phyloP scores from a whole-genome alignment of 2,888 invertebrate species.

The Euzophera pinguis region DNA sequence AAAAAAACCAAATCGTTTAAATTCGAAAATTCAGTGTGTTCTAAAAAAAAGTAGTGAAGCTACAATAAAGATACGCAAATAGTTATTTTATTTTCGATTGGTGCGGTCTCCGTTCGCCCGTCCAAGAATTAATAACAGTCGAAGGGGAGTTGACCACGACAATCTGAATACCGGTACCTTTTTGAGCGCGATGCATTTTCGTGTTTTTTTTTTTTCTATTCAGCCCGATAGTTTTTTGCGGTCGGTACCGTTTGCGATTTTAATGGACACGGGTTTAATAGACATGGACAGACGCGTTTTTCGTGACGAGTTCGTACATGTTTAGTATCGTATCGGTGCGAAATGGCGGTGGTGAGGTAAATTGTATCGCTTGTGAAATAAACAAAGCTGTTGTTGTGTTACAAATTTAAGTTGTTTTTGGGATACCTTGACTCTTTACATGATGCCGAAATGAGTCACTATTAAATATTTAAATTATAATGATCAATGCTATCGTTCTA shows the following conservation, averaged over 20 bases:
- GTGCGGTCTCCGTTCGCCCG: conserved; percentile 58
- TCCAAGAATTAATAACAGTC: conserved; percentile 74
- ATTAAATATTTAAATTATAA: too few species aligned
- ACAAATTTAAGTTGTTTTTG: too few species aligned
- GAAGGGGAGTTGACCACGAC: conserved; percentile 61
- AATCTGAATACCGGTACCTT: conserved; percentile 57
- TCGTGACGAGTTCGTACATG: conserved; percentile 4
- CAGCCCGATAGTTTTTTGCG: conserved; percentile 74
- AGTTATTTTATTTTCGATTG: conserved; percentile 77
- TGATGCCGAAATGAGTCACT: too few species aligned
- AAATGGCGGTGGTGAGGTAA: not conserved
- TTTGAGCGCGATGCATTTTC: conserved; percentile 57
- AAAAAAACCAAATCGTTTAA: not conserved
- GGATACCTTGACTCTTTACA: too few species aligned
- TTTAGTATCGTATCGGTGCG: not conserved
- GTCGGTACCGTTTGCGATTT: conserved; percentile 59
- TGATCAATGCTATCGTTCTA: too few species aligned
- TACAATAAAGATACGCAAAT: conserved; percentile 70
- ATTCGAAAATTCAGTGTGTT: too few species aligned
- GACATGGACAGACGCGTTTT: conserved; percentile 24
- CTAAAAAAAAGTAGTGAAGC: conserved; percentile 42
- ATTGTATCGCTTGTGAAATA: not conserved
- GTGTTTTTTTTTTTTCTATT: conserved; percentile 58
- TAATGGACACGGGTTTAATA: conserved; percentile 46
- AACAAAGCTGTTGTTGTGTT: not conserved